A percentile compares a stretch with the other conserved stretches of the same genome.
phyloP scores from a whole-genome alignment of 2,888 invertebrate species.

The Lissonota sp. region DNA sequence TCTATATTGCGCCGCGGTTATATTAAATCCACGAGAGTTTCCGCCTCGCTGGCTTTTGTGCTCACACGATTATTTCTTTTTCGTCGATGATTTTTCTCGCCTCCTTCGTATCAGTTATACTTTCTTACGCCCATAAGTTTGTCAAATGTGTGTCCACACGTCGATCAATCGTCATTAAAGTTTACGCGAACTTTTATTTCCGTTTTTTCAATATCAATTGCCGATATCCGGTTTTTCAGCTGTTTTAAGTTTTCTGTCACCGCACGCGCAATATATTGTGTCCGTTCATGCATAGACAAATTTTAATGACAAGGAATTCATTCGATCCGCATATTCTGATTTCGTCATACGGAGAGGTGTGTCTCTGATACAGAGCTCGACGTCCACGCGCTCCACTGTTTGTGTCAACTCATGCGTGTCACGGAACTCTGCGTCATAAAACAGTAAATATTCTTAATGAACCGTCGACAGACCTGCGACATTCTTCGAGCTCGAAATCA shows the following conservation, averaged over 20 bases:
- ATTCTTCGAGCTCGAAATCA: no score
- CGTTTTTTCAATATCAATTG: not conserved
- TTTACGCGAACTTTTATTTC: not conserved
- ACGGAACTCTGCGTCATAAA: slow-evolving; percentile 1
- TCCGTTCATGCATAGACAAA: slow-evolving; percentile 1
- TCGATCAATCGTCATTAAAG: not conserved
- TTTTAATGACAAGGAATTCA: slow-evolving; percentile 53
- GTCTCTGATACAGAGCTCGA: slow-evolving; percentile 43
- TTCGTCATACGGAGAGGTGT: slow-evolving; percentile 60
- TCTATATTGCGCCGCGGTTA: slow-evolving; percentile 21
- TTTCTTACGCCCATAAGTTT: no score
- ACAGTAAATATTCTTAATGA: no score
- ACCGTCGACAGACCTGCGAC: no score
- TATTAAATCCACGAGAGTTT: slow-evolving; percentile 53
- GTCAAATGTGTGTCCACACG: not conserved
- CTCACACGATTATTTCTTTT: slow-evolving; percentile 55
- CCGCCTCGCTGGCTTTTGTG: slow-evolving; percentile 54
- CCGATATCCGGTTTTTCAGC: not conserved
- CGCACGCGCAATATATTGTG: no score
- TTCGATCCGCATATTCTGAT: slow-evolving; percentile 26
- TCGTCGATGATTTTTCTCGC: no score
- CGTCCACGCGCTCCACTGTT: slow-evolving; percentile 23
- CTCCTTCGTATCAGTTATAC: no score
- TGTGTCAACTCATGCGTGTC: slow-evolving; percentile 51
- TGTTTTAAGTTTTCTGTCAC: not conserved